Conservation (phyloP, 2,113 vertebrate genomes). For the Notothenia coriiceps region DNA sequence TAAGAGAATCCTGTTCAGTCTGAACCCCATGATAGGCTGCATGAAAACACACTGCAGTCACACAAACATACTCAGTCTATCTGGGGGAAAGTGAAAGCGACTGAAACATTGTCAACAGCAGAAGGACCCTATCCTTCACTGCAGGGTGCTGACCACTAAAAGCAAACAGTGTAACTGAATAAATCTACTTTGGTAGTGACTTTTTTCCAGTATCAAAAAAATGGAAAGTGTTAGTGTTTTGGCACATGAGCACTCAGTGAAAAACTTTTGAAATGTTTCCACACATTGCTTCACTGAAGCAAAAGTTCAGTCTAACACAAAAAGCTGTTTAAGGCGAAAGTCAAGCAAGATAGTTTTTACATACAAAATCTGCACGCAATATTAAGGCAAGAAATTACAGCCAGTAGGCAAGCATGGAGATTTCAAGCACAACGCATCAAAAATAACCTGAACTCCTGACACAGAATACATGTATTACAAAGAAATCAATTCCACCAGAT, state of each 20-base stretch:
- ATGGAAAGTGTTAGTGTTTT: constrained; percentile 48
- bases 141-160: constrained; percentile 49
- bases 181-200: constrained; percentile 19
- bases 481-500: neutral
- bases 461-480: constrained; percentile 1
- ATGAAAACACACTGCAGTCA: constrained; percentile 45
- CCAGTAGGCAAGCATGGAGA: constrained; percentile 43
- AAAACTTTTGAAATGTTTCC: constrained; percentile 18
- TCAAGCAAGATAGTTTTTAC: constrained; percentile 45
- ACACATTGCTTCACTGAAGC: constrained; percentile 56
- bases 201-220: constrained; percentile 8
- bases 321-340: constrained; percentile 41
- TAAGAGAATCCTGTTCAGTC: constrained; percentile 6
- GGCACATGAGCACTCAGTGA: constrained; percentile 28
- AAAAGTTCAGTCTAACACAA: constrained; percentile 23
- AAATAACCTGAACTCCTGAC: constrained; percentile 45
- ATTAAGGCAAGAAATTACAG: constrained; percentile 55
- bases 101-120: constrained; percentile 45
- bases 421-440: constrained; percentile 51
- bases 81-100: constrained; percentile 32
- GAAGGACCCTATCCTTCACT: constrained; percentile 53
- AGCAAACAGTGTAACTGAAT: constrained; percentile 46
- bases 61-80: constrained; percentile 28
- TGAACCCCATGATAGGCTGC: constrained; percentile 1
- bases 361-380: constrained; percentile 62